Evolutionary conservation across 2,113 vertebrate species (phyloP).

Genomic region (Lophotis ruficrista): DNA sequence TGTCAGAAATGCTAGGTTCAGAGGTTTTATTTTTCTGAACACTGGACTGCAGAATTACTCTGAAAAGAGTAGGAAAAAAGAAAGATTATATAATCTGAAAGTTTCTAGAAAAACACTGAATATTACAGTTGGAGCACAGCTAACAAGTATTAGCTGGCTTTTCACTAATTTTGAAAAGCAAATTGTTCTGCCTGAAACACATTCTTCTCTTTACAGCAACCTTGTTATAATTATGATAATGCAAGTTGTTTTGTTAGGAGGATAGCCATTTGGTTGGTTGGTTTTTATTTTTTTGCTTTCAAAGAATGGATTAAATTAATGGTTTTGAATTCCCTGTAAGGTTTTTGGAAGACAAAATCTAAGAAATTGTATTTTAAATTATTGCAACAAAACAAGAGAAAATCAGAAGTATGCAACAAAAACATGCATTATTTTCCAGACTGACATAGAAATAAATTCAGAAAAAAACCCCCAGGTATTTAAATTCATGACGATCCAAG

Average conservation of each 20-base stretch:
- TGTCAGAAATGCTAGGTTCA: constrained; percentile 83
- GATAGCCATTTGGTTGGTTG: not conserved
- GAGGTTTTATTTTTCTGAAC: constrained; percentile 85
- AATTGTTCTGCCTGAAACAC: not conserved
- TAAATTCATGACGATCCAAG: not conserved
- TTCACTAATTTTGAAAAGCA: not conserved
- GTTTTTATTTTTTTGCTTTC: not conserved
- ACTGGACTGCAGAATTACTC: constrained; percentile 88
- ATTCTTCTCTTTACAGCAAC: not conserved
- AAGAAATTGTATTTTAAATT: not conserved
- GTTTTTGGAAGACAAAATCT: not conserved
- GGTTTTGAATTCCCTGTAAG: not conserved
- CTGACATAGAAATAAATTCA: not conserved
- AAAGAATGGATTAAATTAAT: not conserved
- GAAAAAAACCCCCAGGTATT: not conserved
- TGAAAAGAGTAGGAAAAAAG: constrained; percentile 79
- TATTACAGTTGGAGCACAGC: not conserved
- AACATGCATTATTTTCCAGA: not conserved
- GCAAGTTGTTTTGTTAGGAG: not conserved
- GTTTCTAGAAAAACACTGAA: not conserved
- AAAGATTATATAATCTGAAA: constrained; percentile 68
- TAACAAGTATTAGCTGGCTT: not conserved
- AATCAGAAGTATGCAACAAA: not conserved
- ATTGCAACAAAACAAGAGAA: no score
- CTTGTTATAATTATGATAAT: not conserved